Percentiles rank a stretch among this genome's conserved stretches.
Evolutionary conservation across 1,140 invertebrate species (phyloP).

Genomic region (Aradophagus sp.): DNA sequence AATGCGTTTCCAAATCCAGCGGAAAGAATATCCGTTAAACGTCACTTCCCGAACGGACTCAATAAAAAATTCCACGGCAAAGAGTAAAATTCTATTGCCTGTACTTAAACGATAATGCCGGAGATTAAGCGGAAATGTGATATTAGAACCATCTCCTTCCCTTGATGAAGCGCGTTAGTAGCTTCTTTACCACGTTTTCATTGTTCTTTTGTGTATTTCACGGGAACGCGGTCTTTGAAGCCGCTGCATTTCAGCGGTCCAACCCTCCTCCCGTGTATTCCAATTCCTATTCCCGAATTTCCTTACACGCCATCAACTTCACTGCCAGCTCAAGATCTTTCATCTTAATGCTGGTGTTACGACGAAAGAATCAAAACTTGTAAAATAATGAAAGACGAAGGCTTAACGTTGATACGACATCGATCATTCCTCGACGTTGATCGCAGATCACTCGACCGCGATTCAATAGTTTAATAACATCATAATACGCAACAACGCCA

Average conservation of each 20-base stretch:
- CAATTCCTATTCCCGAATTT: background rate
- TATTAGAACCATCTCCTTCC: constrained; percentile 44
- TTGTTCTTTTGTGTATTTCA: constrained; percentile 38
- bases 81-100: constrained; percentile 36
- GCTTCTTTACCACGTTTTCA: constrained; percentile 35
- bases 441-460: no score
- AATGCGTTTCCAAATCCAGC: no score
- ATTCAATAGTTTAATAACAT: no score
- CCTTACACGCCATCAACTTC: constrained; percentile 4
- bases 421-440: no score
- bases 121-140: constrained; percentile 50
- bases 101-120: constrained; percentile 32
- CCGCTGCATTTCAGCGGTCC: constrained; percentile 14
- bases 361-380: constrained; percentile 40
- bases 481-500: no score
- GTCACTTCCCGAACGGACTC: constrained; percentile 1
- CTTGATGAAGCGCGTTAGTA: constrained; percentile 32
- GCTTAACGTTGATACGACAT: no score
- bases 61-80: constrained; percentile 28
- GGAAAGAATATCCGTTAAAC: constrained; percentile 14
- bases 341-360: constrained; percentile 24
- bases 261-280: background rate
- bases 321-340: constrained; percentile 38
- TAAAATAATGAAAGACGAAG: no score
- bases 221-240: constrained; percentile 28